These are phyloP conservation scores for Rapana venosa DNA, from an alignment of 2,888 invertebrate species.

Conservation along the genomic window DNA sequence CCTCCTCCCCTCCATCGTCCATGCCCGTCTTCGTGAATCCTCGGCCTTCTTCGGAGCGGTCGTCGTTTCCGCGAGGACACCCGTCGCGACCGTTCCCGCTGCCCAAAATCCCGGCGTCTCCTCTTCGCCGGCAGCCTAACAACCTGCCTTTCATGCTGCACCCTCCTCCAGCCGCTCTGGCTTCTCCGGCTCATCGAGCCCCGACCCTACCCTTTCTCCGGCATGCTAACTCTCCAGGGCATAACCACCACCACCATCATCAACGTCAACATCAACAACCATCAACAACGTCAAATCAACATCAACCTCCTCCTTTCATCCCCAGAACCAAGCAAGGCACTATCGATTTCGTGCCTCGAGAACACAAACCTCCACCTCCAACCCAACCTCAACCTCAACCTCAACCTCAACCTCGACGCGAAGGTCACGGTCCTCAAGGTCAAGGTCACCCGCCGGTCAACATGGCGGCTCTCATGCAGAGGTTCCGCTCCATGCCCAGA, in stretches of 20 bases:
- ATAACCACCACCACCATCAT: neutral
- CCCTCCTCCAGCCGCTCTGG: neutral
- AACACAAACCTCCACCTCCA: neutral
- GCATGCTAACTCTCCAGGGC: neutral
- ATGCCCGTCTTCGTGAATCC: neutral
- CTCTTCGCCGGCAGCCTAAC: neutral
- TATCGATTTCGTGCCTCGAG: conserved; percentile 19
- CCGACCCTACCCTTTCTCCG: neutral
- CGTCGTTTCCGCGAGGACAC: neutral
- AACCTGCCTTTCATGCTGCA: neutral
- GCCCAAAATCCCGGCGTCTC: neutral
- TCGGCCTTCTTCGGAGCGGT: neutral
- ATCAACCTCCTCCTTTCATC: neutral
- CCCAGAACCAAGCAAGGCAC: neutral
- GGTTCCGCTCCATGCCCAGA: neutral
- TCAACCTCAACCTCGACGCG: neutral
- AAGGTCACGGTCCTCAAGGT: neutral
- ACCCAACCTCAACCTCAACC: neutral
- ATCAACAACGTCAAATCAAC: neutral
- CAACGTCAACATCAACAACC: neutral
- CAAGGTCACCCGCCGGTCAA: neutral
- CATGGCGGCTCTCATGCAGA: neutral
- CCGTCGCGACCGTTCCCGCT: neutral
- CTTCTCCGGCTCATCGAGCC: neutral
- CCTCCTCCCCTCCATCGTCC: neutral